Base-by-base conservation (phyloP, 2,797 vertebrate species). In the Percopsis omiscomaycus region DNA sequence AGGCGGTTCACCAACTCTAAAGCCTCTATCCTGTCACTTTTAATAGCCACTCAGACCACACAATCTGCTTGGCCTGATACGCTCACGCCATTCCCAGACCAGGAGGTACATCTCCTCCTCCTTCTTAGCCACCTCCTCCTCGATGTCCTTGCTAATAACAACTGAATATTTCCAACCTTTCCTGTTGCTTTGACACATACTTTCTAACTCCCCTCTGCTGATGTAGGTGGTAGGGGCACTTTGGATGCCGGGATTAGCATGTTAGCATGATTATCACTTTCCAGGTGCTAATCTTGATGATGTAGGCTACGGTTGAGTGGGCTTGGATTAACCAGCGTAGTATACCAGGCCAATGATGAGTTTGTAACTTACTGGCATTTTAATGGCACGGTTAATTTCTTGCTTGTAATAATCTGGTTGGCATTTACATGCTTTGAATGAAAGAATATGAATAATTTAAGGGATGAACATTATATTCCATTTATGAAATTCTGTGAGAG, bases 31-130 rank as follows among this genome's bases (percentile, higher is more conserved):
- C 93, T 96, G 95, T 97, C 96, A 96, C 91, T 90, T 95, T 94
- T 95, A 96, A 98, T 98, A 95, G 93, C 92, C 91, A 93, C 88
- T 94, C 93, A 92, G 92, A 95, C 91, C 93, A 92, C 91, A 94
- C 93, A 94, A 93, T 96, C 95, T 96, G 94, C 78, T 90, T 89
- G 74, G 86, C 79, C 91, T 91, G 93, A 92, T 92, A 92, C 85
- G 91, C 93, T 92, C 91, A 90, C 88, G 90, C 94, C 90, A 88
- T 89, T 89, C 89, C 92, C 91, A 84, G 86, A 90, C 83, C 90
- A 67, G 69, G 83, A 75, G 69, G 82, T 27, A 48, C 68, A 71
- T 79, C 81, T 75, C 69, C 59, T 55, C 80, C 82, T 77, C 70
- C 62, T 49, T 67, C 47, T 76, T 71, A 53, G 67, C 68, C 53